A percentile compares a stretch with the other conserved stretches of the same genome.
phyloP scores from a whole-genome alignment of 2,113 vertebrate genomes.

The Corythoichthys haematopterus region DNA sequence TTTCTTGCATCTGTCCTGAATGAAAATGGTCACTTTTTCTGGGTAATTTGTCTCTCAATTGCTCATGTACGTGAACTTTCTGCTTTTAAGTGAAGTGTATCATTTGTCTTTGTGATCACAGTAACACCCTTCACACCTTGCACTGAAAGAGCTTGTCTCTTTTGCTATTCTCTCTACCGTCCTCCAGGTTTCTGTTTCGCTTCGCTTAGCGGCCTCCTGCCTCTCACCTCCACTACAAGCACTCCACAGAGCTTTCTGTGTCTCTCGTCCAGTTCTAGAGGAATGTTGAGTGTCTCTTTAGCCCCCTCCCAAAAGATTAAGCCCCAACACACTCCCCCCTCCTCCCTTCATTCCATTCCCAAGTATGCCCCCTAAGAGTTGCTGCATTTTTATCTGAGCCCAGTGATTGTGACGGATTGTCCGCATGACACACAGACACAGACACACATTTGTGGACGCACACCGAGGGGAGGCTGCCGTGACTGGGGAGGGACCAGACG shows the following conservation, averaged over 20 bases:
- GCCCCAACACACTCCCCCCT: slow-evolving; percentile 26
- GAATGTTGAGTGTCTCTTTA: slow-evolving; percentile 68
- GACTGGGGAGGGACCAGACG: slow-evolving; percentile 53
- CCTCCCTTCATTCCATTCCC: slow-evolving; percentile 59
- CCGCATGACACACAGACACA: slow-evolving; percentile 60
- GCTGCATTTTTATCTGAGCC: slow-evolving; percentile 71
- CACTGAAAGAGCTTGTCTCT: neutral
- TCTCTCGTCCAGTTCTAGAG: slow-evolving; percentile 31
- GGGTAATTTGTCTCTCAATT: too few relatives aligned
- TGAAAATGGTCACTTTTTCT: neutral
- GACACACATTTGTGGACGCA: slow-evolving; percentile 42
- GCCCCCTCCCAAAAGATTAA: slow-evolving; percentile 59
- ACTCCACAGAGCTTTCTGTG: slow-evolving; percentile 1
- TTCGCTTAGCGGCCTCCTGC: slow-evolving; percentile 9
- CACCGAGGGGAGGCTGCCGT: slow-evolving; percentile 39
- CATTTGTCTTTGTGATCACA: neutral
- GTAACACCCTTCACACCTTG: neutral
- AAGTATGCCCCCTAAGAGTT: slow-evolving; percentile 65
- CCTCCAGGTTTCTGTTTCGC: slow-evolving; percentile 12
- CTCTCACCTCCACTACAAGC: slow-evolving; percentile 4
- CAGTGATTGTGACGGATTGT: slow-evolving; percentile 68
- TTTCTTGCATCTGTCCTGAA: neutral
- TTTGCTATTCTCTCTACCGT: slow-evolving; percentile 7
- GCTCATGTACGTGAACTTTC: neutral
- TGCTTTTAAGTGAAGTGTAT: neutral